These are phyloP conservation scores for Petrocephalus schoutedeni DNA, from an alignment of 2,797 vertebrate species.

Conservation along the genomic window DNA sequence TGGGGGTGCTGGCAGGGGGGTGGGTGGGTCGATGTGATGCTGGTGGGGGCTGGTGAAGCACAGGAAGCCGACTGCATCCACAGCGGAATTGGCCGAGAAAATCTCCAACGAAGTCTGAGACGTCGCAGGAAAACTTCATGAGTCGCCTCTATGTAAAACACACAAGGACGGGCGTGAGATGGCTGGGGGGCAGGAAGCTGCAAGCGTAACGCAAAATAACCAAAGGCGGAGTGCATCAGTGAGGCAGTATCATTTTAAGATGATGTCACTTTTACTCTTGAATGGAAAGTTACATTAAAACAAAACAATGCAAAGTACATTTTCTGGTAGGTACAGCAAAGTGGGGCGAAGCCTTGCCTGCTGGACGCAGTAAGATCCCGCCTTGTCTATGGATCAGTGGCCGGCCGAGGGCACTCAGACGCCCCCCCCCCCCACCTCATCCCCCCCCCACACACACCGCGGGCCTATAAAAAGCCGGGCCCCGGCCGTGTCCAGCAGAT, in stretches of 20 bases:
- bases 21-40: background rate
- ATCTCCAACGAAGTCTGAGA: slow-evolving; percentile 5
- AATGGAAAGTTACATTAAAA: background rate
- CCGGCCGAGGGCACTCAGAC: slow-evolving; percentile 11
- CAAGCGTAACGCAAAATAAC: background rate
- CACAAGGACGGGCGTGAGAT: slow-evolving; percentile 14
- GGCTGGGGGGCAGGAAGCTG: background rate
- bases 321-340: too few species aligned
- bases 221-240: background rate
- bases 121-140: slow-evolving; percentile 20
- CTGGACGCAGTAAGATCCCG: background rate
- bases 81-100: background rate
- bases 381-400: slow-evolving; percentile 50
- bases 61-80: background rate
- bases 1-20: background rate
- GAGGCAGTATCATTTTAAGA: background rate
- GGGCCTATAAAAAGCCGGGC: slow-evolving; percentile 68
- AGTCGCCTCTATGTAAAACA: slow-evolving; percentile 35
- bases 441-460: slow-evolving; percentile 40
- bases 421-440: slow-evolving; percentile 35
- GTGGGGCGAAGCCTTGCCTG: background rate
- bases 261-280: background rate
- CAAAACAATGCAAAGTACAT: background rate
- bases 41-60: background rate
- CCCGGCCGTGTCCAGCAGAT: slow-evolving; percentile 32